Conservation (phyloP, 2,113 vertebrate genomes). For the Pantherophis guttatus region DNA sequence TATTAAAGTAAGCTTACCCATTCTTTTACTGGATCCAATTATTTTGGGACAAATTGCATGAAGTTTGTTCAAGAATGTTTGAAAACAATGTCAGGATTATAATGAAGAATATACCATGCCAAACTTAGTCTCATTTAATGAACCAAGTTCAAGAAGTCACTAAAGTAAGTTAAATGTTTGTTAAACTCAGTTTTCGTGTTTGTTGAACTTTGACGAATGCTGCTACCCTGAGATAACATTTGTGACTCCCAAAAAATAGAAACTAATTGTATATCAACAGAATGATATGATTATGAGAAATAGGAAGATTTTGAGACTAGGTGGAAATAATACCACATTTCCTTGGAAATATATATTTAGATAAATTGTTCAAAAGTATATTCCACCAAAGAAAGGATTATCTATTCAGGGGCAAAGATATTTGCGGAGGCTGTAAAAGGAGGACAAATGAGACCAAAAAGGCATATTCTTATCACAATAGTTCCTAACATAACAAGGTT, state of each 20-base stretch:
- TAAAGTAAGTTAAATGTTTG: not conserved
- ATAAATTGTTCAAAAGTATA: not conserved
- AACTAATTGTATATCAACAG: not conserved
- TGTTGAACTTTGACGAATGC: not conserved
- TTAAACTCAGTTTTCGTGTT: not conserved
- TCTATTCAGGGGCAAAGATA: not conserved
- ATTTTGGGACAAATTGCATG: not conserved
- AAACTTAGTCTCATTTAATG: not conserved
- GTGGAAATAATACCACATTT: not conserved
- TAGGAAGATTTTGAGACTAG: not conserved
- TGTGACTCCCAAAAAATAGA: not conserved
- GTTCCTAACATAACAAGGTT: not conserved
- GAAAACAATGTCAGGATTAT: not conserved
- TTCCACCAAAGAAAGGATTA: not conserved
- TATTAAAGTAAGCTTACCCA: not conserved
- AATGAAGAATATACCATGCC: not conserved
- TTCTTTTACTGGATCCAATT: not conserved
- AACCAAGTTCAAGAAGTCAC: not conserved
- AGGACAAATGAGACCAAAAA: not conserved
- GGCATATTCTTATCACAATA: not conserved
- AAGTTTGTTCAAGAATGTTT: not conserved
- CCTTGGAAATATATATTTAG: not conserved
- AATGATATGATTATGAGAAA: not conserved
- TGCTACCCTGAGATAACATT: not conserved
- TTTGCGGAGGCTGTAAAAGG: not conserved